phyloP scores from a whole-genome alignment of 2,888 invertebrate genomes.

The Oligia latruncula region DNA sequence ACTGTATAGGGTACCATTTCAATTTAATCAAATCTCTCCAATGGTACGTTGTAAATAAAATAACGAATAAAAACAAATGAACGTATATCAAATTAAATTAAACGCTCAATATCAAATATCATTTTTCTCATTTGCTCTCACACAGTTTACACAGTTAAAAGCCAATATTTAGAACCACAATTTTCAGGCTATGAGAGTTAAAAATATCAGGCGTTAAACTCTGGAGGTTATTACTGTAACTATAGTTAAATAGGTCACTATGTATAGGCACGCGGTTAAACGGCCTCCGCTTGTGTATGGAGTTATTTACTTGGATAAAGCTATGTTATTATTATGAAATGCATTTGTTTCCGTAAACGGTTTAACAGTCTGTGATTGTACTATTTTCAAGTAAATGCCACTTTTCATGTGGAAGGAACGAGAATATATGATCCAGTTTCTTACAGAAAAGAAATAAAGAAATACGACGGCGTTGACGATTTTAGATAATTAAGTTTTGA shows the following conservation, averaged over 20 bases:
- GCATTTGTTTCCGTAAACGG: background rate
- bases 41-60: background rate
- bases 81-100: slow-evolving; percentile 15
- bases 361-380: background rate
- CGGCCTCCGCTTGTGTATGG: slow-evolving; percentile 12
- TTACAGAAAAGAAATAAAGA: background rate
- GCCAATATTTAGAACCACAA: slow-evolving; percentile 41
- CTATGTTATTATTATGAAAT: slow-evolving; percentile 16
- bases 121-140: slow-evolving; percentile 22
- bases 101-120: slow-evolving; percentile 2
- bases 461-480: background rate
- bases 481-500: background rate
- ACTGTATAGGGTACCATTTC: background rate
- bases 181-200: slow-evolving; percentile 35
- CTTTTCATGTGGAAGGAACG: background rate
- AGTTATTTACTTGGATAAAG: slow-evolving; percentile 44
- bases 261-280: slow-evolving; percentile 40
- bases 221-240: slow-evolving; percentile 23
- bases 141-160: slow-evolving; percentile 32
- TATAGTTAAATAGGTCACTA: slow-evolving; percentile 58
- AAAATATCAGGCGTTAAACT: slow-evolving; percentile 56
- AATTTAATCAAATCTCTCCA: background rate
- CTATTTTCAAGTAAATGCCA: background rate
- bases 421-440: background rate
- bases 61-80: slow-evolving; percentile 10